A percentile compares a stretch with the other conserved stretches of the same genome.
Conservation (phyloP, 2,888 invertebrate genomes). For the Erebia aethiops region DNA sequence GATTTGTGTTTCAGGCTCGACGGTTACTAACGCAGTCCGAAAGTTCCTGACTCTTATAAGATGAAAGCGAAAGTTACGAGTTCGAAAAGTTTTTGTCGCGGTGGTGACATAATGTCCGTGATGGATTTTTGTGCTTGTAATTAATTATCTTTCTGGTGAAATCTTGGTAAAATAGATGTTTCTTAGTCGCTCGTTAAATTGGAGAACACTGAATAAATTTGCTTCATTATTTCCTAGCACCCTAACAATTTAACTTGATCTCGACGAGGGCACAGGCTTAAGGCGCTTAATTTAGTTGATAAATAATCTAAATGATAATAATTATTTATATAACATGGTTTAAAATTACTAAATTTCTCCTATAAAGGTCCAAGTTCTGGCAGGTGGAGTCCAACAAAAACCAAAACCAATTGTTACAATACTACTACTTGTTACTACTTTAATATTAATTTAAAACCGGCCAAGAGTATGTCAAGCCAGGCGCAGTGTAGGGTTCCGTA, state of each 20-base stretch:
- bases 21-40: constrained; percentile 5
- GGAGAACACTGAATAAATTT: neutral
- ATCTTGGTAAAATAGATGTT: neutral
- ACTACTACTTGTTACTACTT: too few species aligned
- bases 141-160: neutral
- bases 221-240: constrained; percentile 1
- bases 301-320: neutral
- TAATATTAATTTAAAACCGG: too few species aligned
- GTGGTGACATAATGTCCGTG: constrained; percentile 5
- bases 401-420: too few species aligned
- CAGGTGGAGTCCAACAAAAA: too few species aligned
- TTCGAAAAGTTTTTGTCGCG: neutral
- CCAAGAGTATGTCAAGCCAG: too few species aligned
- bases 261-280: neutral
- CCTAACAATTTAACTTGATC: neutral
- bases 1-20: neutral
- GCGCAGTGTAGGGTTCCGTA: too few species aligned
- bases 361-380: too few species aligned
- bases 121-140: constrained; percentile 1
- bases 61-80: constrained; percentile 10
- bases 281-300: neutral
- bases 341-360: too few species aligned
- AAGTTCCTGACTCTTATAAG: constrained; percentile 24
- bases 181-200: constrained; percentile 6
- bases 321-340: neutral